Evolutionary conservation across 2,797 vertebrate genomes (phyloP).

Genomic region (Eulemur mongoz): DNA sequence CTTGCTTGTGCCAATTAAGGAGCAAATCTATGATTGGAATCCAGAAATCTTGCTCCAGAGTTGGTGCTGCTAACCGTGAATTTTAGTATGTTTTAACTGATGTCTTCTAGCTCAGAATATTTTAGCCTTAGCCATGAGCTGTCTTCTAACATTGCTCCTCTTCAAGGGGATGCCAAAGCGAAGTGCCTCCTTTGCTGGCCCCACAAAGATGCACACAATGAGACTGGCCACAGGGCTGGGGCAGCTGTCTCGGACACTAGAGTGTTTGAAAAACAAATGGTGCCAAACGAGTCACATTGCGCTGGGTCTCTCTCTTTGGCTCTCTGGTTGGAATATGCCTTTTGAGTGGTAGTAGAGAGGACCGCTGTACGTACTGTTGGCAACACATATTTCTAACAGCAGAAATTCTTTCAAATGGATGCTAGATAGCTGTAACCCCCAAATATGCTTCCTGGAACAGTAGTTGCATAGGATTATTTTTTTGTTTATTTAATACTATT

Average conservation of each 20-base stretch:
- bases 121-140: neutral
- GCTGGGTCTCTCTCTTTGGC: rapidly evolving
- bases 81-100: neutral
- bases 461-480: neutral
- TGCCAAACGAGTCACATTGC: neutral
- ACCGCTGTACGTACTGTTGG: neutral
- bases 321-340: neutral
- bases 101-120: neutral
- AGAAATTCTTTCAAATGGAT: neutral
- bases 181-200: neutral
- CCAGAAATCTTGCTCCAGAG: neutral
- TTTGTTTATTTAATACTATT: neutral
- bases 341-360: neutral
- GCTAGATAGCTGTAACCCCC: neutral
- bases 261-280: neutral
- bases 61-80: neutral
- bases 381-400: neutral
- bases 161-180: neutral
- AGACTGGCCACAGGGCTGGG: neutral
- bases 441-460: neutral
- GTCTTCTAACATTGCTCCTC: neutral
- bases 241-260: neutral
- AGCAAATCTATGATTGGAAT: neutral
- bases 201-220: rapidly evolving
- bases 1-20: neutral